Evolutionary conservation across 2,888 invertebrate species (phyloP).

Genomic region (Catocala nupta): DNA sequence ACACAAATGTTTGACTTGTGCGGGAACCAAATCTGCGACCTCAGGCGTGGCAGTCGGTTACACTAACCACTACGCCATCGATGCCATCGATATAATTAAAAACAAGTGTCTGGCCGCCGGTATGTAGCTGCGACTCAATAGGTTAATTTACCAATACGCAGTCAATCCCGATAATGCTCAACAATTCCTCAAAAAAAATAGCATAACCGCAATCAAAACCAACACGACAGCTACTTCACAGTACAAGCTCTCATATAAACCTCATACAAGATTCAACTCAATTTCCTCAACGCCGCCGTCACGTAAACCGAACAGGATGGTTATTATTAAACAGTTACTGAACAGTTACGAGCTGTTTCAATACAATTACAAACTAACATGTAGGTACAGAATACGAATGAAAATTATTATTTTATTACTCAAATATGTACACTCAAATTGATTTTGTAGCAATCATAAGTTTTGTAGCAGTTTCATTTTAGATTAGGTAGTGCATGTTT

Average conservation of each 20-base stretch:
- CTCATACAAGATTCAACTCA: slow-evolving; percentile 8
- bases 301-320: slow-evolving; percentile 16
- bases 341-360: slow-evolving; percentile 26
- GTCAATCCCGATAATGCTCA: too few species aligned
- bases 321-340: slow-evolving; percentile 31
- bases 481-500: not conserved
- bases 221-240: not conserved
- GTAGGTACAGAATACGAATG: slow-evolving; percentile 21
- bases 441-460: slow-evolving; percentile 13
- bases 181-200: too few species aligned
- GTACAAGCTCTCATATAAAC: not conserved
- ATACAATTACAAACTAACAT: slow-evolving; percentile 29
- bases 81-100: too few species aligned
- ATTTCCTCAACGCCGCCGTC: slow-evolving; percentile 9
- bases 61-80: too few species aligned
- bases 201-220: too few species aligned
- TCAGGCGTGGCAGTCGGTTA: too few species aligned
- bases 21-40: too few species aligned
- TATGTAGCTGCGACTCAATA: too few species aligned
- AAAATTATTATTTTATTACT: slow-evolving; percentile 22
- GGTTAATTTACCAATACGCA: too few species aligned
- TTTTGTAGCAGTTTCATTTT: slow-evolving; percentile 6
- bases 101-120: too few species aligned
- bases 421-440: slow-evolving; percentile 4
- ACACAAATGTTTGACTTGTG: too few species aligned